Evolutionary conservation across 1,140 invertebrate species (phyloP).

Genomic region (Aphaenogaster rudis): DNA sequence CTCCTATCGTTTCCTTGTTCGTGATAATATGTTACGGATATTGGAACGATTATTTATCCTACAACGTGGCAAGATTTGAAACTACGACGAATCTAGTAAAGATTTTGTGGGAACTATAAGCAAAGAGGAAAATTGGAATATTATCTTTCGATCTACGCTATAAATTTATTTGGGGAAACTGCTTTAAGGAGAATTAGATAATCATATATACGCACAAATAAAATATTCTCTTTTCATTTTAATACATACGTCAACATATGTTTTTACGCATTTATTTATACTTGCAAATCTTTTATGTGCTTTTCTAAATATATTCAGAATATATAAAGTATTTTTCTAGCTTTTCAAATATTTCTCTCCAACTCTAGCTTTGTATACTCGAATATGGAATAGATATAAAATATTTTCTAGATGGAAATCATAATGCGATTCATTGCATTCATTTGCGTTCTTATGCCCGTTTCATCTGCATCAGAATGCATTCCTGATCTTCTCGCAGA

Average conservation of each 20-base stretch:
- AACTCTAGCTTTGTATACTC: not conserved
- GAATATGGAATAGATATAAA: slow-evolving; percentile 3
- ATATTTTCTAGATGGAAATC: slow-evolving; percentile 1
- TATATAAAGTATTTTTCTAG: not conserved
- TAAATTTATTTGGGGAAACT: not conserved
- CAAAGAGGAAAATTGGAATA: not conserved
- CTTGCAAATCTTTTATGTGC: not conserved
- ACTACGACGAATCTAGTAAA: not conserved
- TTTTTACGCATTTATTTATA: not conserved
- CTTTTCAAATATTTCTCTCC: not conserved
- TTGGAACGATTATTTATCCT: slow-evolving; percentile 6
- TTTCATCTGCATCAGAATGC: slow-evolving; percentile 54
- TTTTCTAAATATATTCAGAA: not conserved
- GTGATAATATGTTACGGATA: slow-evolving; percentile 47
- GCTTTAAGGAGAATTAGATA: not conserved
- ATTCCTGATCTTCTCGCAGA: not conserved
- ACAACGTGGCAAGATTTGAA: not conserved
- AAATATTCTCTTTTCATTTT: not conserved
- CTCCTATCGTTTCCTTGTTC: slow-evolving; percentile 25
- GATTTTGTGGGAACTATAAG: not conserved
- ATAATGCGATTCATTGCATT: slow-evolving; percentile 17
- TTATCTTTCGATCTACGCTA: slow-evolving; percentile 1
- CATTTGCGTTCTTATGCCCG: not conserved
- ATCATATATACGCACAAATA: not conserved
- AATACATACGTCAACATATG: not conserved